phyloP scores from a whole-genome alignment of 2,113 vertebrate genomes.

The cattle (Bos taurus) region ARS-UCD2.0 NC_037336.1:12567501-12568000 shows the following conservation, averaged over 20 bases:
- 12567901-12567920: slow-evolving; percentile 1
- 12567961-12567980: slow-evolving; percentile 43
- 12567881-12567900: slow-evolving; percentile 18
- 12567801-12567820: slow-evolving; percentile 18
- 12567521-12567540: slow-evolving; percentile 34
- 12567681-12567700: background rate
- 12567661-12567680: slow-evolving; percentile 31
- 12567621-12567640: background rate
- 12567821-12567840: slow-evolving; percentile 16
- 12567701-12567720: slow-evolving; percentile 34
- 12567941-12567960: slow-evolving; percentile 38
- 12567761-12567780: slow-evolving; percentile 22
- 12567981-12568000: slow-evolving; percentile 24
- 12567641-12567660: slow-evolving; percentile 30
- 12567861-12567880: background rate
- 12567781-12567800: background rate
- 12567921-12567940: slow-evolving; percentile 35
- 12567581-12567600: slow-evolving; percentile 31
- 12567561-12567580: slow-evolving; percentile 17
- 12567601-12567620: slow-evolving; percentile 15
- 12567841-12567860: background rate
- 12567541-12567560: background rate
- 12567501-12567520: slow-evolving; percentile 44
- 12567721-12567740: slow-evolving; percentile 41
- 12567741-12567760: slow-evolving; percentile 22